Conservation (phyloP, 2,797 vertebrate species). For the Protonibea diacanthus region DNA sequence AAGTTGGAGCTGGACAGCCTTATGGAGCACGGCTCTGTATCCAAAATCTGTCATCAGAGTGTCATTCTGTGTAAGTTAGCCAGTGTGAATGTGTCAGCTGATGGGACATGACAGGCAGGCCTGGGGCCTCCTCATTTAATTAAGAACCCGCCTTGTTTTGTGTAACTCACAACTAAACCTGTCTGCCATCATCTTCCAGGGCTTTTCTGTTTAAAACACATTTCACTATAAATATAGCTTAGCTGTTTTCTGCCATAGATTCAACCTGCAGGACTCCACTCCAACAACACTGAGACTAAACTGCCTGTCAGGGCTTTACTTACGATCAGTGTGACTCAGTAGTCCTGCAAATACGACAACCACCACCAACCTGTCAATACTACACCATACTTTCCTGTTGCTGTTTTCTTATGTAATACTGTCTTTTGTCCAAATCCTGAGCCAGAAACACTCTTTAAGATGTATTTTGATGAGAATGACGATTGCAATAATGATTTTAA, state of each 20-base stretch:
- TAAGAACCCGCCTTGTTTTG: constrained; percentile 56
- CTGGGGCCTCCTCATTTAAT: constrained; percentile 68
- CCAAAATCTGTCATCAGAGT: constrained; percentile 60
- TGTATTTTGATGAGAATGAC: background rate
- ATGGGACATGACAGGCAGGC: constrained; percentile 56
- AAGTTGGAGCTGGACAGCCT: constrained; percentile 39
- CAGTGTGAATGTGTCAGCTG: constrained; percentile 60
- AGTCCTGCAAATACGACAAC: constrained; percentile 26
- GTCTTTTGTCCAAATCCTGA: background rate
- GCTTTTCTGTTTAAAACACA: constrained; percentile 41
- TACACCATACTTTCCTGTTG: background rate
- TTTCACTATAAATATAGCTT: constrained; percentile 39
- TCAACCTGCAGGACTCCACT: constrained; percentile 25
- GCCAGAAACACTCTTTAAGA: constrained; percentile 1
- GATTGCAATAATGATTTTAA: background rate
- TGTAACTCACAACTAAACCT: constrained; percentile 45
- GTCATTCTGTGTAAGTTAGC: constrained; percentile 48
- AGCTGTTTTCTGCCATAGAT: constrained; percentile 19
- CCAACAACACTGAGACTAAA: constrained; percentile 3
- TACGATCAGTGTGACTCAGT: constrained; percentile 26
- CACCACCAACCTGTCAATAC: background rate
- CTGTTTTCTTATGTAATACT: background rate
- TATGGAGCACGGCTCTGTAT: constrained; percentile 38
- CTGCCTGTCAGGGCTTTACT: constrained; percentile 22
- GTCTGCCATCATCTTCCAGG: constrained; percentile 33